Base-by-base conservation (phyloP, 1,140 invertebrate genomes). In the Drosophila lowei region DNA sequence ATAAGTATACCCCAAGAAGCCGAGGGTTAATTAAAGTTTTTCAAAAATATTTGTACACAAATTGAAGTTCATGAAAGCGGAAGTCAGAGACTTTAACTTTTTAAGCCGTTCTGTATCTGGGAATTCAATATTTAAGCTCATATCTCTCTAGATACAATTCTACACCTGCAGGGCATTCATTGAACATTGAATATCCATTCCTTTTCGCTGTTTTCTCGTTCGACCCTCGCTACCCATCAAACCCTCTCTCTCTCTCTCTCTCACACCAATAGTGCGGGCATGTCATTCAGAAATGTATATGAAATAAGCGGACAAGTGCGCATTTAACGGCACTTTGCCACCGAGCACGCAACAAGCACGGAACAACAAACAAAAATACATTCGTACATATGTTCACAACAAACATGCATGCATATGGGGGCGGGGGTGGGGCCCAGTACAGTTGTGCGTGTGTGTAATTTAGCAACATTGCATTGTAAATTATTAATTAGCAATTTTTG, bases 401-500 rank as follows among this genome's bases (percentile, higher is more conserved):
- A 38, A 3, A 49, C 23, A 34, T 49, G 21, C 50, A 41, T 25
- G 9, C 18, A 38, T 60, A 21, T 56, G 13, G 18, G 30, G 30
- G 8, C 8, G 7, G 21, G 21, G 21, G 21, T n/a, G n/a, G n/a
- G n/a, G n/a, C n/a, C 0, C 28, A 28, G 3, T 50, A 11, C 16
- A n/a, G 48, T 13, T 23, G 11, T 25, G 13, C 61, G 42, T 46
- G 47, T 62, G 41, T 41, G 18, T 71, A 71, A 65, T 74, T 61
- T 56, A 58, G 61, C 71, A 67, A 67, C 53, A 72, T 57, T 43
- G 57, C 60, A 65, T 23, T 79, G 54, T 79, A 65, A 61, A 79
- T 79, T 62, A 79, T 75, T 79, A 71, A 79, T 52, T 62, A 64
- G 52, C 28, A 48, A 71, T 65, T 70, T 64, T 44, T 61, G 48